Base-by-base conservation (phyloP, 2,888 invertebrate species). In the Melanargia galathea region DNA sequence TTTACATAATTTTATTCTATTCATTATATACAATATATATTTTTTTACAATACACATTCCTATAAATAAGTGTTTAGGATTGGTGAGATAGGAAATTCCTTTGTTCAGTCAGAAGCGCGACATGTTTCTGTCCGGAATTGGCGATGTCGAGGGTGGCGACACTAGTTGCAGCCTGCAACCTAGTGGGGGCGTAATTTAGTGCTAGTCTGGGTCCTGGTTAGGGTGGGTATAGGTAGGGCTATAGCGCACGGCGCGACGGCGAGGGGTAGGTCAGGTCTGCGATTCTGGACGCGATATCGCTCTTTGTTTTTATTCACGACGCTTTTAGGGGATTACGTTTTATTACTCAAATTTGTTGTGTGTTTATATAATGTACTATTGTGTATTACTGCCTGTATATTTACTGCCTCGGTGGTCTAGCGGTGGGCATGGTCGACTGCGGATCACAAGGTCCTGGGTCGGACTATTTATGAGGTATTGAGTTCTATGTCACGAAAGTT, bases 141-240 rank as follows among this genome's bases (percentile, higher is more conserved):
- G 24, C 16, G 26, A 40, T 18, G 26, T 16, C 18, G 30, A 18
- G n/a, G 48, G 48, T 49, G 61, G 48, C 13, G 24, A 78, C 70
- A 70, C 69, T 65, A 70, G 64, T 75, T 74, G 78, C 78, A 78
- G 83, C 82, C 83, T 81, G 83, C 55, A 82, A 82, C 80, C 80
- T 79, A 80, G 79, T 80, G 80, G 76, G 76, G 86, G 85, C 87
- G 88, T 87, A 87, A 86, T 87, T 86, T 82, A 87, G 85, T 79
- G 72, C 75, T 75, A 81, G 84, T 80, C 82, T 83, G 79, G 78
- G 68, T 45, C 64, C 65, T 20, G 73, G 75, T 71, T 76, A 71
- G 68, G 58, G 70, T 75, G 72, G 63, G 65, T 75, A 71, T 76
- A 70, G 68, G 56, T 71, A 75, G 73, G 63, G 66, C 66, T 68